phyloP scores from a whole-genome alignment of 2,113 vertebrate genomes.

The Carettochelys insculpta region DNA sequence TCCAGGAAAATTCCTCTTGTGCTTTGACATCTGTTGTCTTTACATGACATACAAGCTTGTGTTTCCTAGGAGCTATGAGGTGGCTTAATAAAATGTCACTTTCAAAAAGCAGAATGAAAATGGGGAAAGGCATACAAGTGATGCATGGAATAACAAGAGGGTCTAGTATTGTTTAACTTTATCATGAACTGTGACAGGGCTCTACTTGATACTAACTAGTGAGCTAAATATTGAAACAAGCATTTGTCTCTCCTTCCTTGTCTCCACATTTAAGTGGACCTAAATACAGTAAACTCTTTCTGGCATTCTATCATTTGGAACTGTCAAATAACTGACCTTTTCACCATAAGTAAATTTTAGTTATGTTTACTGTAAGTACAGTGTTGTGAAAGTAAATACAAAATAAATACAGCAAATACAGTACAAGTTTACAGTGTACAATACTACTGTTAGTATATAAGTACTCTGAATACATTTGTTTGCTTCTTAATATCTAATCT shows the following conservation, averaged over 20 bases:
- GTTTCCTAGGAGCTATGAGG: slow-evolving; percentile 15
- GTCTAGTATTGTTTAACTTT: background rate
- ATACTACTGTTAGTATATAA: too few species aligned
- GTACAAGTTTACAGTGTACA: too few species aligned
- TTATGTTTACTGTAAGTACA: too few species aligned
- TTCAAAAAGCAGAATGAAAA: background rate
- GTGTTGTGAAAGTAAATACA: too few species aligned
- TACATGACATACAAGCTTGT: background rate
- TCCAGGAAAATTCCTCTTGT: background rate
- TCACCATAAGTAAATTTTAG: too few species aligned
- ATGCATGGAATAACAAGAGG: background rate
- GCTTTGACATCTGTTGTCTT: background rate
- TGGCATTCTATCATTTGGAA: too few species aligned
- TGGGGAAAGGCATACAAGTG: background rate
- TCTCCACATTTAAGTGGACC: background rate
- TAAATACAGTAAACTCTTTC: too few species aligned
- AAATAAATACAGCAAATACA: too few species aligned
- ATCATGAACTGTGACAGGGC: background rate
- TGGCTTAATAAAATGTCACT: background rate
- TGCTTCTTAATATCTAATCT: too few species aligned
- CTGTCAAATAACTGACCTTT: too few species aligned
- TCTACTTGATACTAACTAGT: background rate
- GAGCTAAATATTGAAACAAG: slow-evolving; percentile 45
- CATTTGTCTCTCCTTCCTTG: slow-evolving; percentile 4
- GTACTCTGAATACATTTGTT: too few species aligned